Conservation (phyloP, 2,797 vertebrate species). For the Argentina silus region DNA sequence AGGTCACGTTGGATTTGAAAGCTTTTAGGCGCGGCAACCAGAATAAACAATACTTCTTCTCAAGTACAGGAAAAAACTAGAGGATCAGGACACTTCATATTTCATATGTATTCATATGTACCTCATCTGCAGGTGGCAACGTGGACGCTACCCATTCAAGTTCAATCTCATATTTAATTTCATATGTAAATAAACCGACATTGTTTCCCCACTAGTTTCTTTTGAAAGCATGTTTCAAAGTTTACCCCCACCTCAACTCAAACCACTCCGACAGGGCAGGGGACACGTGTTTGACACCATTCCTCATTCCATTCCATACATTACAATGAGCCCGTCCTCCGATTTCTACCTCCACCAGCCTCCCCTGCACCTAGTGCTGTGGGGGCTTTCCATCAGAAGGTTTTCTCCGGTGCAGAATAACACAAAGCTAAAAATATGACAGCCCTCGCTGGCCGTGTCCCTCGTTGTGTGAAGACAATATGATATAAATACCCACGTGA, state of each 20-base stretch:
- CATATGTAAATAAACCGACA: too few species aligned
- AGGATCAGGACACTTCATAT: too few species aligned
- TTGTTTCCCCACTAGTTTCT: too few species aligned
- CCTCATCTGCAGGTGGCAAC: too few species aligned
- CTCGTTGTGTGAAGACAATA: neutral
- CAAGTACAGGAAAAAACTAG: neutral
- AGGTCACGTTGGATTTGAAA: neutral
- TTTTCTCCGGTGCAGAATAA: constrained; percentile 24
- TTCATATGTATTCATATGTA: too few species aligned
- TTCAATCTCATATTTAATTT: too few species aligned
- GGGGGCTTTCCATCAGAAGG: constrained; percentile 29
- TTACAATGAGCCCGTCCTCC: constrained; percentile 29
- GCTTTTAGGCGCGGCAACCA: neutral
- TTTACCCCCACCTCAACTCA: neutral
- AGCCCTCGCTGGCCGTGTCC: neutral
- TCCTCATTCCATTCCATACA: neutral
- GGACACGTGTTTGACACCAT: too few species aligned
- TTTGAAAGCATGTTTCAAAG: neutral
- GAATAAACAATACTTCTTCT: neutral
- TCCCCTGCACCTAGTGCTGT: constrained; percentile 1
- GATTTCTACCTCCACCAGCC: neutral
- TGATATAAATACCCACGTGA: neutral
- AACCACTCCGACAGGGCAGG: too few species aligned
- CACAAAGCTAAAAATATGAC: constrained; percentile 60
- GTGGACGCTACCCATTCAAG: too few species aligned